Base-by-base conservation (phyloP, 2,113 vertebrate species). In the Vombatus ursinus region DNA sequence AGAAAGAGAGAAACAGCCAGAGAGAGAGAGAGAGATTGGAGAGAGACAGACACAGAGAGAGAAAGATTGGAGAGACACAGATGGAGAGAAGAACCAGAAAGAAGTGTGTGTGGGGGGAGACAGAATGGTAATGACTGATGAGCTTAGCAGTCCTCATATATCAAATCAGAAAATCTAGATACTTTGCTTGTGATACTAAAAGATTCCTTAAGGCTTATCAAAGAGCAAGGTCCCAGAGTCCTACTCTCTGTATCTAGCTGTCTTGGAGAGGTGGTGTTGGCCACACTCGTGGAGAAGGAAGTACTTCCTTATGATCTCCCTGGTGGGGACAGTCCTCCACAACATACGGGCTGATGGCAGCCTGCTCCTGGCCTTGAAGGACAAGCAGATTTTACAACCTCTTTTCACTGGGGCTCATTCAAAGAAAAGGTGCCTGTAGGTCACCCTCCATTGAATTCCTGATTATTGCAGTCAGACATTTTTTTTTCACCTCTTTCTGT, bases 361-460 rank as follows among this genome's bases (percentile, higher is more conserved):
- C 52, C 95, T 8, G n/a, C 2, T 93, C 96, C 96, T 94, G 93
- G 47, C 53, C 90, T 96, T 26, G 48, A 96, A 90, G n/a, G 92
- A 52, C 94, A 95, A 93, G 68, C 51, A 94, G 93, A 90, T 94
- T 53, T 92, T 44, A 95, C 51, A 94, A 50, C 1, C 44, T 90
- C 8, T 95, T 97, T 95, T 92, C 92, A 1, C 47, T 96, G 47
- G 31, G 24, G 44, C 77, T 91, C 68, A 49, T 96, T 96, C 48
- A 84, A 44, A 84, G 68, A 44, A 84, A 26, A 10, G 77, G 93
- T 96, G 54, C 90, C 52, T 92, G 10, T 77, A 92, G 68, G 52
- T 93, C 52, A 93, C 25, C 52, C 49, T 91, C 95, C 49, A 97
- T 51, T 92, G 50, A 94, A 96, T 96, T 94, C 23, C 24, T 93